Evolutionary conservation across 2,113 vertebrate species (phyloP), one percentile per base, ranked within the genome.

Genomic region (Heterocephalus glaber): DNA sequence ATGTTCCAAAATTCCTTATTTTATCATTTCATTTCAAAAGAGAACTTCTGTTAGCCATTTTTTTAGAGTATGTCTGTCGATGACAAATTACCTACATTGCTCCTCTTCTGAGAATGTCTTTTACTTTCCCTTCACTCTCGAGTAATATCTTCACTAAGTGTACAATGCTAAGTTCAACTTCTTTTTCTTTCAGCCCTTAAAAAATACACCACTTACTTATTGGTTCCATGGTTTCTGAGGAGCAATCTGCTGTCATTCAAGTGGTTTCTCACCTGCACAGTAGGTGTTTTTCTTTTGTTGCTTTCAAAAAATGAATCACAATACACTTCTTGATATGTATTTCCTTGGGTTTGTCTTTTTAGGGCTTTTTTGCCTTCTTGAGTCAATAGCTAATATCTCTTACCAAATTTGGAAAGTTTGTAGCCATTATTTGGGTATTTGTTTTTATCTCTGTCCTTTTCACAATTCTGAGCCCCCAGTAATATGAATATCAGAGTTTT

Each of bases 101-200:
- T 17, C 14, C n/a, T 66, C n/a, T 86, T n/a, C 61, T 80, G n/a
- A 68, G 33, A 93, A 79, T n/a, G 38, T 58, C 16, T 58, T 68
- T 68, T 38, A 56, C 74, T 54, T 92, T 33, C 30, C 47, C 47
- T 49, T 49, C 47, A 63, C 60, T 72, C 35, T 35, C 33, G n/a
- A 89, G 58, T 17, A 6, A 47, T 77, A 76, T 24, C 60, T 77
- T 77, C 17, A 35, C 1, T 19, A 28, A 7, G 19, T 63, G 30
- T 26, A 58, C 4, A 6, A 93, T 6, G 28, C 30, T 47, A 49
- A n/a, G 49, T n/a, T 89, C 35, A 33, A 22, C 79, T 35, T 61
- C 81, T n/a, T 86, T 70, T 80, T n/a, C 28, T 88, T 88, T 87
- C 56, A 89, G 19, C 17, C 41, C 77, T 63, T 94, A 65, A 89